phyloP scores from a whole-genome alignment of 2,888 invertebrate species.

The Arrhopalites spinosus region DNA sequence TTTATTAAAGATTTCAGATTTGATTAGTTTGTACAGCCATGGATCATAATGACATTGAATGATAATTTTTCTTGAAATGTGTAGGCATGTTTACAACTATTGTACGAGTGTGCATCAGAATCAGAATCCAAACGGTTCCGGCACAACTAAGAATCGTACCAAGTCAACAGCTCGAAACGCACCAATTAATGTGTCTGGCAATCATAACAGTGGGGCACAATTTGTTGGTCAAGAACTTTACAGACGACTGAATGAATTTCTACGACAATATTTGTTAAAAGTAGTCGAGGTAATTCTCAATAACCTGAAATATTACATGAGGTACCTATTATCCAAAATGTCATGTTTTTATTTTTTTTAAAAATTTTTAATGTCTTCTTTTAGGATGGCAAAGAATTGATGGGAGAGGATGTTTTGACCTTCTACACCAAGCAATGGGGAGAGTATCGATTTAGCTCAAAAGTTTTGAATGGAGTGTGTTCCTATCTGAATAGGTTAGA shows the following conservation, averaged over 20 bases:
- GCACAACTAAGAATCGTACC: too few species aligned
- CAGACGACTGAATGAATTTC: constrained; percentile 88
- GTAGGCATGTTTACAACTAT: constrained; percentile 95
- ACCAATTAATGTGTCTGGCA: too few species aligned
- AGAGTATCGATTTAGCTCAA: constrained; percentile 96
- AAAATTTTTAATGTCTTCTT: constrained; percentile 39
- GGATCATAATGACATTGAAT: background rate
- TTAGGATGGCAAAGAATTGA: constrained; percentile 81
- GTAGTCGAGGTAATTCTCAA: constrained; percentile 75
- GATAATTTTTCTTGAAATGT: background rate
- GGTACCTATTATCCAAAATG: too few species aligned
- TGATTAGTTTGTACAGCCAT: too few species aligned
- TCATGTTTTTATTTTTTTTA: constrained; percentile 1
- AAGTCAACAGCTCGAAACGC: too few species aligned
- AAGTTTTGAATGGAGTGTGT: constrained; percentile 96
- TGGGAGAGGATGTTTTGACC: constrained; percentile 93
- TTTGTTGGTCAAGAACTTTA: constrained; percentile 96
- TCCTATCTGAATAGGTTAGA: constrained; percentile 80
- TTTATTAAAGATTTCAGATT: background rate
- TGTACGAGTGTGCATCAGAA: constrained; percentile 94
- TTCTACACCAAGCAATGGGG: constrained; percentile 99
- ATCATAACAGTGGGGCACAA: constrained; percentile 81
- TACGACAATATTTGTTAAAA: constrained; percentile 81
- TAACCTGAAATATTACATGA: too few species aligned
- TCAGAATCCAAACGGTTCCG: too few species aligned